phyloP scores from a whole-genome alignment of 1,140 invertebrate species.

The Lethocerus indicus region DNA sequence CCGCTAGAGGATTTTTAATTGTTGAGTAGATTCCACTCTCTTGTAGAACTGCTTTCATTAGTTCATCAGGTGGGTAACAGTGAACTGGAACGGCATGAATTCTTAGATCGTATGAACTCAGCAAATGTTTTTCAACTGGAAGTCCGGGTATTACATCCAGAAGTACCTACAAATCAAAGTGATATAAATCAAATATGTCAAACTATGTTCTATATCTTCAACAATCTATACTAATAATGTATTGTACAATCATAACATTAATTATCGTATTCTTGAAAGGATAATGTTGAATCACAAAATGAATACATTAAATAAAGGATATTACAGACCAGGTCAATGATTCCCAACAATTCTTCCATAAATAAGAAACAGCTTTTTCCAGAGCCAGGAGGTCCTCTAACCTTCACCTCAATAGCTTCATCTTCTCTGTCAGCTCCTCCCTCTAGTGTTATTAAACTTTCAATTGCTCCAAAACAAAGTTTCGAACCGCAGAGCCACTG shows the following conservation, averaged over 20 bases:
- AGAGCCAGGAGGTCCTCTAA: slow-evolving; percentile 44
- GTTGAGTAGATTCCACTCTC: slow-evolving; percentile 26
- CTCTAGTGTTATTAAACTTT: slow-evolving; percentile 53
- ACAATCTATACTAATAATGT: background rate
- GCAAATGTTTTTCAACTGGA: slow-evolving; percentile 40
- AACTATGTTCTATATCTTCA: background rate
- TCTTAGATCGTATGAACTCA: slow-evolving; percentile 43
- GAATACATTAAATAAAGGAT: slow-evolving; percentile 4
- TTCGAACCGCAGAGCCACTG: slow-evolving; percentile 71
- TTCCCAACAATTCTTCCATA: slow-evolving; percentile 52
- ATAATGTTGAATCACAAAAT: too few relatives aligned
- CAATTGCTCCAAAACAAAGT: slow-evolving; percentile 49
- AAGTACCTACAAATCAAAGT: slow-evolving; percentile 27
- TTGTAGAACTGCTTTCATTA: slow-evolving; percentile 38
- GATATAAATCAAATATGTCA: background rate
- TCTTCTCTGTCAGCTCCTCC: slow-evolving; percentile 35
- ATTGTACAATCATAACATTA: background rate
- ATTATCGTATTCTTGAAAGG: background rate
- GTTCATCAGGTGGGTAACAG: slow-evolving; percentile 38
- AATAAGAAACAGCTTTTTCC: slow-evolving; percentile 49
- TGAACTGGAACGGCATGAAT: slow-evolving; percentile 32
- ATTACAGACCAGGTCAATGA: slow-evolving; percentile 40
- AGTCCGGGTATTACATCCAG: slow-evolving; percentile 48
- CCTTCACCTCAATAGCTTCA: slow-evolving; percentile 51
- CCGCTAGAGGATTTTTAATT: slow-evolving; percentile 38